Percentiles rank a stretch among this genome's conserved stretches.
phyloP scores from a whole-genome alignment of 2,113 vertebrate species.

The Tachycineta bicolor region DNA sequence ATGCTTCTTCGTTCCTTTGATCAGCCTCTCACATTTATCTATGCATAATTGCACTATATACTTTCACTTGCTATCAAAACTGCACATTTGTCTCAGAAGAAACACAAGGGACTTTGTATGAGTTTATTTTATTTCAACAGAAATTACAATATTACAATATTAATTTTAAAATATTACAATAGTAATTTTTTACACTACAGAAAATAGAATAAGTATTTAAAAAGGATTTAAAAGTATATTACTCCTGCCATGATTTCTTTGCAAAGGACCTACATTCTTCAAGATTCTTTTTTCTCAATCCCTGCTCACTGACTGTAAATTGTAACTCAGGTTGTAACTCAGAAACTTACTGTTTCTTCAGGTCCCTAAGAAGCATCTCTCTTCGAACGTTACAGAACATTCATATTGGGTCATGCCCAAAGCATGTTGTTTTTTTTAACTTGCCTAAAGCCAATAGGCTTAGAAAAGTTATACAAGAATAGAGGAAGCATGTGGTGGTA shows the following conservation, averaged over 20 bases:
- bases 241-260: neutral
- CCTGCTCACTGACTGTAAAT: neutral
- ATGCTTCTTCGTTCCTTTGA: neutral
- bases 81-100: fast-evolving
- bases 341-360: neutral
- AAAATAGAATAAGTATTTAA: neutral
- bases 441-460: neutral
- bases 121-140: neutral
- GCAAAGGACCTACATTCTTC: neutral
- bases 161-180: neutral
- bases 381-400: neutral
- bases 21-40: neutral
- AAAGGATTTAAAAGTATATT: neutral
- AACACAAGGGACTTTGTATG: neutral
- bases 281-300: neutral
- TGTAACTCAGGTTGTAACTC: neutral
- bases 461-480: neutral
- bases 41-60: neutral
- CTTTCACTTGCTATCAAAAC: neutral
- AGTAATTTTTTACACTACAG: neutral
- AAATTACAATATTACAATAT: too few relatives aligned
- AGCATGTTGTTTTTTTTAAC: neutral
- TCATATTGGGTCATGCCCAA: neutral
- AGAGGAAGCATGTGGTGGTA: neutral
- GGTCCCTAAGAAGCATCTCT: neutral